Evolutionary conservation across 2,797 vertebrate species (phyloP), one percentile per base, ranked within the genome.

Genomic region (Oryzias sinensis): DNA sequence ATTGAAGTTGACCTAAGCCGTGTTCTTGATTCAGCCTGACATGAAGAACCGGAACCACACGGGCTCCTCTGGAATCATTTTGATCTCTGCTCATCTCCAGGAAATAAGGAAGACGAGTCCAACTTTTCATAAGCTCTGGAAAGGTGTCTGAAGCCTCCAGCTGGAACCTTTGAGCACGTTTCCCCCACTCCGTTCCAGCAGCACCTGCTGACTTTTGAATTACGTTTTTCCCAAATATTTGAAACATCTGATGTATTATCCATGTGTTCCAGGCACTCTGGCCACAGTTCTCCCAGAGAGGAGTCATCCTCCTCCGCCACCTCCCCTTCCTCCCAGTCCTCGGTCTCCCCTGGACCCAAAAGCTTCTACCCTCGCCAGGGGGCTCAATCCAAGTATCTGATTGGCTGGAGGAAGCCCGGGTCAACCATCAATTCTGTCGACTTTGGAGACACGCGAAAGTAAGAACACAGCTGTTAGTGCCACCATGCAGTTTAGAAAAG

Each of bases 341-440:
- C 95, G 0, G 93, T 93, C 14, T 94, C 94, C 0, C 94, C 95
- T 0, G 95, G 96, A 47, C 97, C 96, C 65, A 95, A 97, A 87
- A 97, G 92, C 83, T 99, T 99, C 92, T 99, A 99, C 87, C 96
- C 97, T 17, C 94, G 97, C 49, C 97, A 99, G 89, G 97, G 97
- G 33, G 97, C 97, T 74, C 97, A 97, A 71, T 98, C 97, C 93
- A 99, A 98, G 88, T 99, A 97, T 85, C 92, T 99, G 88, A 99
- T 98, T 0, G 97, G 97, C 82, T 99, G 97, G 97, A 97, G 97
- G 88, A 99, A 99, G 68, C 97, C 97, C 0, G 97, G 97, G 77
- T 96, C 97, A 86, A 98, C 95, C 84, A 99, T 98, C 84, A 99
- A 98, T 88, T 98, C 97, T 7, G 97, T 99, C 77, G 97, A 97